phyloP scores from a whole-genome alignment of 1,140 invertebrate genomes.

The Dendroctonus valens region DNA sequence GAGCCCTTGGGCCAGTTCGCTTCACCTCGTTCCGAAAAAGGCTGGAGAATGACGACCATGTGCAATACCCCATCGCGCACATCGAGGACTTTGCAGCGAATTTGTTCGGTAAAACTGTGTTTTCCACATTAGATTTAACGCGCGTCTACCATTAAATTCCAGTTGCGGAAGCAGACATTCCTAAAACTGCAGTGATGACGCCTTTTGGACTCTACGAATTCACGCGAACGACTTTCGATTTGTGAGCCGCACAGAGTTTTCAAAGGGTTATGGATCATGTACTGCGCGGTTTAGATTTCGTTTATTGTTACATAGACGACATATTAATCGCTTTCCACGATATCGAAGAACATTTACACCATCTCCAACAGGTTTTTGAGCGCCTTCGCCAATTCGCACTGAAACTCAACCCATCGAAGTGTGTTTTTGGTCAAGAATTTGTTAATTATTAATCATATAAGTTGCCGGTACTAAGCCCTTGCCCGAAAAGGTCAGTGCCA shows the following conservation, averaged over 20 bases:
- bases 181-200: constrained; percentile 46
- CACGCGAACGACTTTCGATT: not conserved
- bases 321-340: constrained; percentile 4
- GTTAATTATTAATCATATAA: not conserved
- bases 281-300: constrained; percentile 45
- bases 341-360: not conserved
- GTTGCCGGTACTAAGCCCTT: not conserved
- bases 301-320: constrained; percentile 31
- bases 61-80: not conserved
- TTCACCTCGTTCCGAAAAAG: not conserved
- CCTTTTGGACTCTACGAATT: constrained; percentile 49
- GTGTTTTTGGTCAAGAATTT: not conserved
- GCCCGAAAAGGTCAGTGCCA: not conserved
- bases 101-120: constrained; percentile 41
- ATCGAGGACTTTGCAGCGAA: not conserved
- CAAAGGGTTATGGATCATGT: constrained; percentile 53
- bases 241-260: constrained; percentile 51
- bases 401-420: not conserved
- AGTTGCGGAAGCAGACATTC: constrained; percentile 40
- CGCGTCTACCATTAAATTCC: constrained; percentile 53
- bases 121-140: constrained; percentile 51
- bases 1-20: not conserved
- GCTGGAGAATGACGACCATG: constrained; percentile 5
- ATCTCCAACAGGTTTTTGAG: not conserved
- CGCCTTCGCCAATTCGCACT: not conserved